Conservation (phyloP, 2,888 invertebrate species). For the Thumatha senex region DNA sequence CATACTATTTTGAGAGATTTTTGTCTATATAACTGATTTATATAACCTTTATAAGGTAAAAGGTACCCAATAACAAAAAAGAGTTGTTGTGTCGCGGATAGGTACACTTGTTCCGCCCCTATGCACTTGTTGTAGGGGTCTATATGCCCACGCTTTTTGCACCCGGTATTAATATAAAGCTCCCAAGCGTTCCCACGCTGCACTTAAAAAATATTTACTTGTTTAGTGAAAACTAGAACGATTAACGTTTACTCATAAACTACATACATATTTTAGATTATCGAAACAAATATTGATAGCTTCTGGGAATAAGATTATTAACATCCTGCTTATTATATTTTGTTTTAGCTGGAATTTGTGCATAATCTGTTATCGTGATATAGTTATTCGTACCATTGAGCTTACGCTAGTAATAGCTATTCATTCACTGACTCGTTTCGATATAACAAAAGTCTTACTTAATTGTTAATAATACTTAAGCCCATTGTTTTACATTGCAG, state of each 20-base stretch:
- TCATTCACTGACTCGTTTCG: too few relatives aligned
- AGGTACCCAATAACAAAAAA: constrained; percentile 17
- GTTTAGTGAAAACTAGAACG: constrained; percentile 52
- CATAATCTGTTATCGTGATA: too few relatives aligned
- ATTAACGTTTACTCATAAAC: constrained; percentile 39
- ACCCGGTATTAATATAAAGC: constrained; percentile 62
- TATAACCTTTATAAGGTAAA: background rate
- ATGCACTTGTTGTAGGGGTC: constrained; percentile 77
- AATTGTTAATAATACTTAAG: too few relatives aligned
- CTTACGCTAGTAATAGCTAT: too few relatives aligned
- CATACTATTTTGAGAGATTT: too few relatives aligned
- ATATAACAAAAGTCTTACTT: too few relatives aligned
- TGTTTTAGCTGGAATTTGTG: background rate
- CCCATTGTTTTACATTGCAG: too few relatives aligned
- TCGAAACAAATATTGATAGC: constrained; percentile 20
- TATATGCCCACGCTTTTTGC: constrained; percentile 72
- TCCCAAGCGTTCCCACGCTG: constrained; percentile 69
- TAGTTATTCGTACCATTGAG: too few relatives aligned
- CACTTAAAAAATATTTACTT: constrained; percentile 54
- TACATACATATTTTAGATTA: constrained; percentile 18
- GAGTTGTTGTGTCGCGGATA: constrained; percentile 38
- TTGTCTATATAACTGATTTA: too few relatives aligned
- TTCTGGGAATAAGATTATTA: constrained; percentile 24
- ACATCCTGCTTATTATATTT: background rate
- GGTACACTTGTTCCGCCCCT: constrained; percentile 80